A percentile compares a stretch with the other conserved stretches of the same genome.
These are phyloP conservation scores for Neogobius melanostomus DNA, from an alignment of 2,113 vertebrate species.

Conservation along the genomic window DNA sequence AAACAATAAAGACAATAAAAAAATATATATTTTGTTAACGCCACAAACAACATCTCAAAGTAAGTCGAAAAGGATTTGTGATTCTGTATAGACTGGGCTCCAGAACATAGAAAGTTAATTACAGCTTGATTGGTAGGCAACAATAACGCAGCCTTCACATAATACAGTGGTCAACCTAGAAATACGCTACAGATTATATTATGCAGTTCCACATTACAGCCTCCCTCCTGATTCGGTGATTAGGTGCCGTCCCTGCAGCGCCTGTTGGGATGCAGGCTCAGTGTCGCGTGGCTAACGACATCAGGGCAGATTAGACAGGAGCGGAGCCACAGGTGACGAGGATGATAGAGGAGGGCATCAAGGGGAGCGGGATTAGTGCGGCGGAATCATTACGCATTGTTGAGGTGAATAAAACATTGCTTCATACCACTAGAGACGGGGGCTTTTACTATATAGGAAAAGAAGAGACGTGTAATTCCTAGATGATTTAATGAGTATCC, in stretches of 20 bases:
- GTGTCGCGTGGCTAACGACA: constrained; percentile 35
- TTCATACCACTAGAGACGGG: constrained; percentile 8
- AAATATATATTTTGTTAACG: too few species aligned
- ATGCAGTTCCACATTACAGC: too few species aligned
- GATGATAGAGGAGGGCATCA: constrained; percentile 35
- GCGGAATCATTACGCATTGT: constrained; percentile 21
- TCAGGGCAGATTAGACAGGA: constrained; percentile 40
- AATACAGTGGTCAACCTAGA: too few species aligned
- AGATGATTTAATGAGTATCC: neutral
- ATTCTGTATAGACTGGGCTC: too few species aligned
- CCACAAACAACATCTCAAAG: too few species aligned
- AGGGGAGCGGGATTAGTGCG: constrained; percentile 43
- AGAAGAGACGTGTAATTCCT: neutral
- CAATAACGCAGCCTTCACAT: too few species aligned
- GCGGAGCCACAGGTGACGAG: constrained; percentile 30
- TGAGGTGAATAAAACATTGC: constrained; percentile 51
- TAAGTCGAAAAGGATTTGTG: too few species aligned
- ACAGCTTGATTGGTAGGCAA: too few species aligned
- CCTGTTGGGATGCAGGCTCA: constrained; percentile 6
- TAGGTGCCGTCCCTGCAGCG: constrained; percentile 33
- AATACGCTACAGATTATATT: too few species aligned
- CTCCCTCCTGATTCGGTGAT: constrained; percentile 26
- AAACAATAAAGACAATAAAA: too few species aligned
- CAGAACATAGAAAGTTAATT: too few species aligned
- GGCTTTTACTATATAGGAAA: neutral